Conservation (phyloP, 2,113 vertebrate species). For the Anser cygnoides region DNA sequence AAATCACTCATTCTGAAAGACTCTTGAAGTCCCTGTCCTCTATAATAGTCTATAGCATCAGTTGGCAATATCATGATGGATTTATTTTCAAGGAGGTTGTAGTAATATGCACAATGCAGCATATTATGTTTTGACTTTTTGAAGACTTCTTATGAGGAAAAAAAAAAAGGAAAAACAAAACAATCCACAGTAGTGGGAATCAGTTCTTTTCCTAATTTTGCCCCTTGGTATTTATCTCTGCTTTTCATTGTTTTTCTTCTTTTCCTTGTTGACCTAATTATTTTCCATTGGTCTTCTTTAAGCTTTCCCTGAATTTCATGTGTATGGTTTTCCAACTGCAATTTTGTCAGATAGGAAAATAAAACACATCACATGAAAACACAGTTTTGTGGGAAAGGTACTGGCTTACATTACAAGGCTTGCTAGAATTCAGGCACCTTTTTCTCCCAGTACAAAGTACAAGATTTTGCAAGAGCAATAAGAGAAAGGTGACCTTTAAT, state of each 20-base stretch:
- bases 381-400: not conserved
- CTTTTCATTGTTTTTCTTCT: not conserved
- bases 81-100: not conserved
- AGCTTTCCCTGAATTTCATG: conserved; percentile 12
- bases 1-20: not conserved
- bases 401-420: not conserved
- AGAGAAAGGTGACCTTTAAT: not conserved
- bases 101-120: not conserved
- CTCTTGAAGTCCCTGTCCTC: not conserved
- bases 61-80: not conserved
- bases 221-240: not conserved
- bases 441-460: not conserved
- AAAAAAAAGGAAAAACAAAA: not conserved
- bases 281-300: conserved; percentile 8
- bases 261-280: conserved; percentile 20
- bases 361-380: not conserved
- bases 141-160: not conserved
- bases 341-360: conserved; percentile 1
- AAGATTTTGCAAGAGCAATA: not conserved
- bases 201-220: not conserved
- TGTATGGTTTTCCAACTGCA: not conserved
- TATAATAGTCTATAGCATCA: not conserved
- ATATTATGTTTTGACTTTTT: not conserved
- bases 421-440: not conserved
- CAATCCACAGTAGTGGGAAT: not conserved